phyloP scores from a whole-genome alignment of 1,140 invertebrate species.

The Solen grandis region DNA sequence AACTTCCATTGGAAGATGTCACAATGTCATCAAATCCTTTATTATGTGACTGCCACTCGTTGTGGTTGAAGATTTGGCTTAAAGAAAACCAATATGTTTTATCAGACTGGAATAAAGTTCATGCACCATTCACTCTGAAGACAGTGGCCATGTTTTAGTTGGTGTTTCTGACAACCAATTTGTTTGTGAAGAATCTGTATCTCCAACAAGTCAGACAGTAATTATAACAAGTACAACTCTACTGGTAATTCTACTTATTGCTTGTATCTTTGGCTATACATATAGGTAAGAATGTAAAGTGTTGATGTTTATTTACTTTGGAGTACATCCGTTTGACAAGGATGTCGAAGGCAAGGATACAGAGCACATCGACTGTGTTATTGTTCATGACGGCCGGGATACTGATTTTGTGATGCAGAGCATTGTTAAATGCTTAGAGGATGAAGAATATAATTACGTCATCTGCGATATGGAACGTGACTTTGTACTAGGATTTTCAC shows the following conservation, averaged over 20 bases:
- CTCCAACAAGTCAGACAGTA: slow-evolving; percentile 54
- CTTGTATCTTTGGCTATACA: slow-evolving; percentile 47
- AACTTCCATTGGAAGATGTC: slow-evolving; percentile 23
- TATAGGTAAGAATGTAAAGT: slow-evolving; percentile 65
- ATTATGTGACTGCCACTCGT: slow-evolving; percentile 65
- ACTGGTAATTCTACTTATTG: slow-evolving; percentile 51
- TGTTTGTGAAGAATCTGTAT: slow-evolving; percentile 58
- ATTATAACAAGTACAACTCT: slow-evolving; percentile 44
- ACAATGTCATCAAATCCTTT: slow-evolving; percentile 64
- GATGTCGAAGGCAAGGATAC: slow-evolving; percentile 51
- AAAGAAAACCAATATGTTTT: slow-evolving; percentile 27
- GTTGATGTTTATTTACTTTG: slow-evolving; percentile 67
- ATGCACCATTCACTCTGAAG: slow-evolving; percentile 59
- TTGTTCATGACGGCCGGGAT: slow-evolving; percentile 56
- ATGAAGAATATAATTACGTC: slow-evolving; percentile 48
- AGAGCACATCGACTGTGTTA: slow-evolving; percentile 60
- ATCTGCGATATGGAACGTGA: slow-evolving; percentile 66
- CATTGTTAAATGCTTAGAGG: slow-evolving; percentile 59
- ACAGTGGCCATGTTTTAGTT: slow-evolving; percentile 57
- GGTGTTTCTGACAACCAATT: slow-evolving; percentile 63
- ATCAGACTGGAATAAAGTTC: too few species aligned
- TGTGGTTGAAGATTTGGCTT: slow-evolving; percentile 70
- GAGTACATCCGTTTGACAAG: slow-evolving; percentile 70
- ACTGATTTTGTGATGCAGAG: slow-evolving; percentile 65
- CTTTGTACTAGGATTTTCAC: slow-evolving; percentile 63